Conservation (phyloP, 2,888 invertebrate genomes). For the Callyntrura sp. region DNA sequence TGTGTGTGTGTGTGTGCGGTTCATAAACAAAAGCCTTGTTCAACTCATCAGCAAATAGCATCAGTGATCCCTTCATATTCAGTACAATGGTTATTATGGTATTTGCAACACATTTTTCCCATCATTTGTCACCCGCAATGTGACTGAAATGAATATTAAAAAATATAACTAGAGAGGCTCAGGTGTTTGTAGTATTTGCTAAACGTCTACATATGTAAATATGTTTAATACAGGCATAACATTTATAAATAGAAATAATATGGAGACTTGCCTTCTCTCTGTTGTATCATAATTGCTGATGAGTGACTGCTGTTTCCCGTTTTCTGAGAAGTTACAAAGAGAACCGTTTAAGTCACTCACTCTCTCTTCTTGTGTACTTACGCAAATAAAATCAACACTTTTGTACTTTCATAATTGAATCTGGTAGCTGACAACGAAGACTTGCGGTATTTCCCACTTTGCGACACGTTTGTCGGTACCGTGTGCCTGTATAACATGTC, state of each 20-base stretch:
- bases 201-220: not conserved
- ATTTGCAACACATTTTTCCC: conserved; percentile 47
- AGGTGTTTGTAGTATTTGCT: not conserved
- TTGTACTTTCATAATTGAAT: conserved; percentile 12
- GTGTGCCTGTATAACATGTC: not conserved
- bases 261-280: not conserved
- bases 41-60: not conserved
- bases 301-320: conserved; percentile 31
- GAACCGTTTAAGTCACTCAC: conserved; percentile 27
- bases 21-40: conserved; percentile 29
- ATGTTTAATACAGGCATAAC: not conserved
- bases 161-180: not conserved
- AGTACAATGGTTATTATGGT: conserved; percentile 17
- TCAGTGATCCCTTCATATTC: not conserved
- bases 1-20: not conserved
- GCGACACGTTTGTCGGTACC: not conserved
- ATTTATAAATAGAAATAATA: not conserved
- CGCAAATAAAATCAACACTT: conserved; percentile 27
- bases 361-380: conserved; percentile 37
- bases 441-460: conserved; percentile 45
- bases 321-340: conserved; percentile 31
- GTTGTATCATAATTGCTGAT: not conserved
- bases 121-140: conserved; percentile 43
- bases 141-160: not conserved
- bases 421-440: not conserved